phyloP scores from a whole-genome alignment of 2,113 vertebrate species.

The Tamias sibiricus region DNA sequence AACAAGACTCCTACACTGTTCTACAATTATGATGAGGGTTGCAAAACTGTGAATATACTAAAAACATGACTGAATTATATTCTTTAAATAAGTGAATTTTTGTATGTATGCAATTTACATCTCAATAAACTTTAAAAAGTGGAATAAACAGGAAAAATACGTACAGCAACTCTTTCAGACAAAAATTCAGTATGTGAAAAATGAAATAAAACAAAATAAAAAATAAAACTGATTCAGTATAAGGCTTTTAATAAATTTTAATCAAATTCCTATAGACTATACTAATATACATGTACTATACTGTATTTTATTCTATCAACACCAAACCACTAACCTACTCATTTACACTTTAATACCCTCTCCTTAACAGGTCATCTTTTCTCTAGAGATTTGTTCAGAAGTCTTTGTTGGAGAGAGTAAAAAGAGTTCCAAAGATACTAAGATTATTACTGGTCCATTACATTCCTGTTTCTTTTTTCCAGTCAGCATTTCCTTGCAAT shows the following conservation, averaged over 20 bases:
- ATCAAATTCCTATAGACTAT: not conserved
- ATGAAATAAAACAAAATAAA: not conserved
- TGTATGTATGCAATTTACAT: not conserved
- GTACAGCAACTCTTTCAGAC: not conserved
- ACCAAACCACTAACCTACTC: not conserved
- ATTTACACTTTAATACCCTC: constrained; percentile 2
- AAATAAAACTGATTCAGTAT: not conserved
- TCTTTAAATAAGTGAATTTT: not conserved
- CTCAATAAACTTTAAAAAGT: not conserved
- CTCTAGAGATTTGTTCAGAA: not conserved
- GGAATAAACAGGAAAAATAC: not conserved
- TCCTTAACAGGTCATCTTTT: constrained; percentile 12
- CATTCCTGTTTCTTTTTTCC: not conserved
- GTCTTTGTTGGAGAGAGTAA: not conserved
- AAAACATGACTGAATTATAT: not conserved
- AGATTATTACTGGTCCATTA: not conserved
- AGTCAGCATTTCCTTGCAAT: not conserved
- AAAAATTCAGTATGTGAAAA: not conserved
- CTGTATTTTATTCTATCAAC: not conserved
- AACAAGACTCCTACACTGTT: too few relatives aligned
- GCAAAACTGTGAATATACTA: not conserved
- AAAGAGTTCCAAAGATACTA: not conserved
- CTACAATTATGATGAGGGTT: not conserved
- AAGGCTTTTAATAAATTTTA: constrained; percentile 20
- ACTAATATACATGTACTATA: too few relatives aligned